These are phyloP conservation scores for Discoglossus pictus DNA, from an alignment of 2,797 vertebrate genomes.

Conservation along the genomic window DNA sequence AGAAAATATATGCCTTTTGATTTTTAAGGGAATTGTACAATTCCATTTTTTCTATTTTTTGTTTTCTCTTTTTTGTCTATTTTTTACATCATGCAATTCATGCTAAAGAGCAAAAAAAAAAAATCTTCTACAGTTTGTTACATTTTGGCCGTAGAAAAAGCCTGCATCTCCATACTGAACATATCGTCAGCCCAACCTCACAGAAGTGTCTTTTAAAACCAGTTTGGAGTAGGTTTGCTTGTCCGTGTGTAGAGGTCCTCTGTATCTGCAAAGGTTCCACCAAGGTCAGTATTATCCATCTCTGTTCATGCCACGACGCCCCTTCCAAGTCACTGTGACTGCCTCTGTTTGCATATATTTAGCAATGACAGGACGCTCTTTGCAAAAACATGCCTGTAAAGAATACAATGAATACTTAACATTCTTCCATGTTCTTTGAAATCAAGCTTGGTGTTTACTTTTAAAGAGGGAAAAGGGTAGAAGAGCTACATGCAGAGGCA, in stretches of 20 bases:
- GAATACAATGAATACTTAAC: slow-evolving; percentile 84
- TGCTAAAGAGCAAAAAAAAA: slow-evolving; percentile 76
- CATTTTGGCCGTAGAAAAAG: slow-evolving; percentile 79
- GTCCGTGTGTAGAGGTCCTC: slow-evolving; percentile 77
- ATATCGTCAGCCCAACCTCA: slow-evolving; percentile 68
- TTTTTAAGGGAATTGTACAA: slow-evolving; percentile 79
- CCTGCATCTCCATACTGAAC: slow-evolving; percentile 69
- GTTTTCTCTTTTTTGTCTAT: slow-evolving; percentile 56
- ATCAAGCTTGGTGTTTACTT: slow-evolving; percentile 72
- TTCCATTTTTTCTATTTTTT: slow-evolving; percentile 73
- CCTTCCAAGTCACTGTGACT: slow-evolving; percentile 81
- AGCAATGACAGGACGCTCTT: slow-evolving; percentile 86
- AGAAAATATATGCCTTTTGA: slow-evolving; percentile 80
- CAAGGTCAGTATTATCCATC: slow-evolving; percentile 77
- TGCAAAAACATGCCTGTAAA: slow-evolving; percentile 87
- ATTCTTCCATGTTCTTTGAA: slow-evolving; percentile 71
- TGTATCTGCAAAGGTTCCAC: slow-evolving; percentile 74
- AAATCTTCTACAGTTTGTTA: slow-evolving; percentile 75
- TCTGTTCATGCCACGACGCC: slow-evolving; percentile 75
- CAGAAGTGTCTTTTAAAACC: slow-evolving; percentile 75
- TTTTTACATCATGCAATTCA: slow-evolving; percentile 92
- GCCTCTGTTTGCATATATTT: slow-evolving; percentile 85
- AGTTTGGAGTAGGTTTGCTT: slow-evolving; percentile 75
- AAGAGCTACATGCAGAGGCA: slow-evolving; percentile 81
- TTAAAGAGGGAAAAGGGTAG: slow-evolving; percentile 70